A percentile compares a stretch with the other conserved stretches of the same genome.
Evolutionary conservation across 2,888 invertebrate species (phyloP).

Genomic region (Amphipyra berbera): DNA sequence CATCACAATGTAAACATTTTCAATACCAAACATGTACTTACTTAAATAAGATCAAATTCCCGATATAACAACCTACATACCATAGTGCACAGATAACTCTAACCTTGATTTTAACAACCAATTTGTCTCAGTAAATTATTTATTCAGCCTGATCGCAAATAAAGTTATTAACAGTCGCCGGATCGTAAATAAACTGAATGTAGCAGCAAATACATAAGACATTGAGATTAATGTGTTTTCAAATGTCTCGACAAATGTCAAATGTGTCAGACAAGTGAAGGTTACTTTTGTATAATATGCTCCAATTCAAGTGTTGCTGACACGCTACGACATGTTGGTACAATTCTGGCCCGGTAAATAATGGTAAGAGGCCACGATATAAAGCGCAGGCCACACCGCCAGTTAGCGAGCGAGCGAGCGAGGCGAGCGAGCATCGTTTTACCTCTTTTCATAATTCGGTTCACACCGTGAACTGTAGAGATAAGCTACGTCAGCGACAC

Average conservation of each 20-base stretch:
- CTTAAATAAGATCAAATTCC: background rate
- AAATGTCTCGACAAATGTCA: slow-evolving; percentile 21
- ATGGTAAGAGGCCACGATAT: no score
- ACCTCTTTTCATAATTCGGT: no score
- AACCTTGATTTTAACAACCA: slow-evolving; percentile 11
- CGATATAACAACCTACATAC: no score
- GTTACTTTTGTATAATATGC: slow-evolving; percentile 14
- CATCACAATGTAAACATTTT: no score
- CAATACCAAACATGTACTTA: background rate
- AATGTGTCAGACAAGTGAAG: slow-evolving; percentile 6
- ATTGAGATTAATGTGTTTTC: slow-evolving; percentile 26
- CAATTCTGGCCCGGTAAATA: no score
- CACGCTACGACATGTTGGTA: no score
- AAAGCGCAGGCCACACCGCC: no score
- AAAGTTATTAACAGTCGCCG: slow-evolving; percentile 36
- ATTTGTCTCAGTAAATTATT: slow-evolving; percentile 46
- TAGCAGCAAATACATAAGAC: slow-evolving; percentile 29
- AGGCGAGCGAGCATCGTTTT: no score
- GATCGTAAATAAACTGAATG: slow-evolving; percentile 24
- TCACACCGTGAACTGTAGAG: no score
- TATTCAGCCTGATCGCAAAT: slow-evolving; percentile 35
- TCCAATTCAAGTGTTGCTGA: background rate
- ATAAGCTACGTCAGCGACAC: no score
- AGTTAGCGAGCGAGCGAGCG: no score
- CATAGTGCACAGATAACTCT: slow-evolving; percentile 15